Evolutionary conservation across 2,888 invertebrate species (phyloP).

Genomic region (Drosophila flavopinicola): DNA sequence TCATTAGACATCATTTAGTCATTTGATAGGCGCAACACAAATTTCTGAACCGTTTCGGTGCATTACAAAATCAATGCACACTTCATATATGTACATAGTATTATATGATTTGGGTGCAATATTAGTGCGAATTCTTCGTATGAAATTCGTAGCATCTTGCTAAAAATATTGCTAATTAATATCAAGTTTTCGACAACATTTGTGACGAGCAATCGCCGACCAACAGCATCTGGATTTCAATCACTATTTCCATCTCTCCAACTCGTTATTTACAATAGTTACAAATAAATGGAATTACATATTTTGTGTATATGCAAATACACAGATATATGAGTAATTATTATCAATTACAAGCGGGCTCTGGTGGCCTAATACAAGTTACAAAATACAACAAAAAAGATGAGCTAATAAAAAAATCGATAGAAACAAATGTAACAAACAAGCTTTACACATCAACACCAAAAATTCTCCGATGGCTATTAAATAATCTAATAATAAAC

Average conservation of each 20-base stretch:
- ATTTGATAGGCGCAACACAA: slow-evolving; percentile 66
- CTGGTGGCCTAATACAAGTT: slow-evolving; percentile 64
- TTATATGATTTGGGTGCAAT: slow-evolving; percentile 11
- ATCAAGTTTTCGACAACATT: slow-evolving; percentile 60
- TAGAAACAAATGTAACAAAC: slow-evolving; percentile 54
- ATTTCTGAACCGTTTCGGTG: slow-evolving; percentile 49
- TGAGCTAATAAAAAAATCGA: slow-evolving; percentile 18
- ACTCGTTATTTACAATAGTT: slow-evolving; percentile 51
- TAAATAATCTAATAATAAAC: slow-evolving; percentile 49
- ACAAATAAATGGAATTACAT: slow-evolving; percentile 56
- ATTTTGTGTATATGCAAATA: slow-evolving; percentile 34
- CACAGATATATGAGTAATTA: slow-evolving; percentile 33
- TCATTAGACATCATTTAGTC: slow-evolving; percentile 60
- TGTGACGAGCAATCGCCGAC: slow-evolving; percentile 32
- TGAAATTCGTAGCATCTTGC: slow-evolving; percentile 52
- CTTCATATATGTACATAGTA: slow-evolving; percentile 6
- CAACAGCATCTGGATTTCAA: slow-evolving; percentile 15
- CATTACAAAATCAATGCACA: slow-evolving; percentile 30
- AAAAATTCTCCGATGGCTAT: slow-evolving; percentile 26
- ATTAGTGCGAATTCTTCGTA: slow-evolving; percentile 37
- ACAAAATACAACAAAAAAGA: slow-evolving; percentile 46
- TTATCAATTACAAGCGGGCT: slow-evolving; percentile 57
- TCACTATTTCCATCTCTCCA: slow-evolving; percentile 20
- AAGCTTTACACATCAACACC: slow-evolving; percentile 40
- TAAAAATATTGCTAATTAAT: slow-evolving; percentile 68